Base-by-base conservation (phyloP, 2,113 vertebrate genomes). In the Macrotis lagotis region DNA sequence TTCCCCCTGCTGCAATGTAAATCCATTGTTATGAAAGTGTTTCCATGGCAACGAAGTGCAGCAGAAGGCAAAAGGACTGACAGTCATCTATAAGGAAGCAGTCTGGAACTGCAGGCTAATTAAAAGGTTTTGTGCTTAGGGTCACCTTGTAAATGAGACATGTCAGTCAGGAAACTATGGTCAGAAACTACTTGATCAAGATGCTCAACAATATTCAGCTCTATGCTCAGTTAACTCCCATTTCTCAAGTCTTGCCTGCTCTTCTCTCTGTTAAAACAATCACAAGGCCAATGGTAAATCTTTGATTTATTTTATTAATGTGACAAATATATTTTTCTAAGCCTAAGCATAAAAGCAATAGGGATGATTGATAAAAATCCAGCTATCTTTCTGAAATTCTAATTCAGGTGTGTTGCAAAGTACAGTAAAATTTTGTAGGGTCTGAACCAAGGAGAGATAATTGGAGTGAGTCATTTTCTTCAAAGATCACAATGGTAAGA, bases 101-200 rank as follows among this genome's bases (percentile, higher is more conserved):
- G 52, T 91, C 97, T 95, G 96, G 94, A 94, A 97, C 97, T 96
- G 94, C 89, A 95, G 95, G 96, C 97, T 98, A 98, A 98, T 98
- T 98, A 98, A 97, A 97, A 96, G 97, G 95, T 94, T 97, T 97
- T 95, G 90, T 94, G 95, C 95, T 96, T 91, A 97, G 94, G 97
- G 97, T 97, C 97, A 98, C 96, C 97, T 98, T 97, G 96, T 89
- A 98, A 98, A 98, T 74, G 96, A 98, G 97, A 98, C 93, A 37
- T 0, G 24, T 96, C 97, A 94, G 89, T 97, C 96, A 93, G 95
- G 97, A 98, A 95, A 95, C 94, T 16, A 66, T 0, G 10, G 91
- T 66, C 97, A 95, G 95, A 92, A 95, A 91, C 49, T 25, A 66
- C 91, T 93, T 47, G 0, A 22, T 94, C 89, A 48, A 95, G 96